Evolutionary conservation across 2,888 invertebrate genomes (phyloP), one percentile per base, ranked within the genome.

Genomic region (Dasypogon diadema): DNA sequence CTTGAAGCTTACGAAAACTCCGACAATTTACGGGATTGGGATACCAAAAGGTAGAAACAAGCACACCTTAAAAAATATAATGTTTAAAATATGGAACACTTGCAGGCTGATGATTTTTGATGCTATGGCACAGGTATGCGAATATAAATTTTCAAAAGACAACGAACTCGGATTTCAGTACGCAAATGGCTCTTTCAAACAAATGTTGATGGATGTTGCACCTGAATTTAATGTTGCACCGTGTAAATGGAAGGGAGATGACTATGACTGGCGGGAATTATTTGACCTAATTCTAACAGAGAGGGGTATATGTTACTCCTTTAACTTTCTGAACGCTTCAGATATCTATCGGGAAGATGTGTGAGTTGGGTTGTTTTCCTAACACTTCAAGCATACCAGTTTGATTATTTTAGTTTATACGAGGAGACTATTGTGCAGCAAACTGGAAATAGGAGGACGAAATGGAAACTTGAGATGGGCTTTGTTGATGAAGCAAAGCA

Each of bases 401-500:
- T n/a, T n/a, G n/a, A n/a, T n/a, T 12, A 42, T 42, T 42, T 42
- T 12, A 42, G 42, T 12, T 42, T 42, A 42, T 42, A 12, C n/a
- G 6, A 12, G 8, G 42, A 42, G 10, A 42, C 6, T 42, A 12
- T 42, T 12, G 0, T 42, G n/a, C 1, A 37, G 37, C 26, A 12
- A 30, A 22, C 22, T 21, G 46, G 18, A 42, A 46, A 21, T 42
- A 58, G 16, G 2, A 58, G n/a, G n/a, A 58, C 30, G 30, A 58
- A 26, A 30, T 26, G 26, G 16, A 14, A 26, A 58, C 21, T 5
- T 3, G 51, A 51, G 1, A 16, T 12, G 0, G 92, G 92, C 0
- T 92, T 92, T 79, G 82, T 85, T 0, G 79, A 81, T 2, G 82
- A 84, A 22, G 86, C 89, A 0, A 87, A 88, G 1, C 83, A 90